Conservation (phyloP, 2,888 invertebrate species). For the Automeris io region DNA sequence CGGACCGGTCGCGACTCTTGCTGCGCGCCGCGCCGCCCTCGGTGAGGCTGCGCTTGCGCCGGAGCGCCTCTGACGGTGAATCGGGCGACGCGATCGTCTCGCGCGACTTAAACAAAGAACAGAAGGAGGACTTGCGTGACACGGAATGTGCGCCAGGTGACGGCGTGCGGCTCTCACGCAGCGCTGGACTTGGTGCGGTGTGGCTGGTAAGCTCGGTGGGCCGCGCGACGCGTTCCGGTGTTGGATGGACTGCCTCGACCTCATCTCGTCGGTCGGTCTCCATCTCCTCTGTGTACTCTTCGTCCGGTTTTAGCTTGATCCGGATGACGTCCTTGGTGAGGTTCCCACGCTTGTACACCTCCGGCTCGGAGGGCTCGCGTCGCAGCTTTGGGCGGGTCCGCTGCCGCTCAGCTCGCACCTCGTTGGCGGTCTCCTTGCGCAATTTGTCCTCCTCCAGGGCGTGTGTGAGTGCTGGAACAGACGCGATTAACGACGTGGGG, state of each 20-base stretch:
- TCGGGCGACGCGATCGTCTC: conserved; percentile 81
- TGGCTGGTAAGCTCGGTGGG: conserved; percentile 49
- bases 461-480: conserved; percentile 14
- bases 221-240: conserved; percentile 69
- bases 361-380: conserved; percentile 50
- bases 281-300: conserved; percentile 80
- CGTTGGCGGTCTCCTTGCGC: conserved; percentile 46
- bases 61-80: conserved; percentile 70
- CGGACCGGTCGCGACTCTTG: conserved; percentile 80
- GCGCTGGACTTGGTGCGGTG: conserved; percentile 35
- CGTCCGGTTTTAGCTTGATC: conserved; percentile 85
- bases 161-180: conserved; percentile 70
- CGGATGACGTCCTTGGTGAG: conserved; percentile 68
- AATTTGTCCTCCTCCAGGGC: conserved; percentile 40
- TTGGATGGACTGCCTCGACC: conserved; percentile 38
- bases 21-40: conserved; percentile 79
- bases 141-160: conserved; percentile 81
- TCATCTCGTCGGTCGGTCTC: conserved; percentile 18
- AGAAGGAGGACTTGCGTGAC: conserved; percentile 88
- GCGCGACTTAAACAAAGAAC: conserved; percentile 86
- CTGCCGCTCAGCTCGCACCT: conserved; percentile 45
- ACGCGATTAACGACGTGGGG: conserved; percentile 16
- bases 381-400: conserved; percentile 44
- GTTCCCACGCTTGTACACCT: conserved; percentile 47
- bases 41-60: conserved; percentile 58